These are phyloP conservation scores for Glaucopsyche alexis DNA, from an alignment of 2,888 invertebrate species.

Conservation along the genomic window DNA sequence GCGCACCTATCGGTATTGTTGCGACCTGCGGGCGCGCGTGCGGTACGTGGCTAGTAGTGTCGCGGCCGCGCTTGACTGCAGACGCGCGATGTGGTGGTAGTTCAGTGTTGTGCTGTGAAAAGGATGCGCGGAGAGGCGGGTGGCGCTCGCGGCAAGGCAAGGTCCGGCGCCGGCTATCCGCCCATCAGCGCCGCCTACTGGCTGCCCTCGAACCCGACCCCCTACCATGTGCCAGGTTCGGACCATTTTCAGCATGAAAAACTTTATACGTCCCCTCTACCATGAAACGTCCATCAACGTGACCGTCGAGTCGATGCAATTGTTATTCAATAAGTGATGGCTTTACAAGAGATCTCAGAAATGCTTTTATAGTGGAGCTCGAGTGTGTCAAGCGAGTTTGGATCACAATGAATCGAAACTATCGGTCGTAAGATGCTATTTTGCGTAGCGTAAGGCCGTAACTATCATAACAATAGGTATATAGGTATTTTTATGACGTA, in stretches of 20 bases:
- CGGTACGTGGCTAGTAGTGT: slow-evolving; percentile 57
- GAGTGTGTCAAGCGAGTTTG: slow-evolving; percentile 2
- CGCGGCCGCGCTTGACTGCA: slow-evolving; percentile 69
- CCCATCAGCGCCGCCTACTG: slow-evolving; percentile 91
- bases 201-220: slow-evolving; percentile 89
- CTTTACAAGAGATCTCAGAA: slow-evolving; percentile 2
- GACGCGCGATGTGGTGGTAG: slow-evolving; percentile 67
- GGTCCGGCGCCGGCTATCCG: slow-evolving; percentile 81
- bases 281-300: slow-evolving; percentile 10
- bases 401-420: slow-evolving; percentile 2
- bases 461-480: slow-evolving; percentile 11
- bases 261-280: neutral
- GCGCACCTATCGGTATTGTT: slow-evolving; percentile 61
- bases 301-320: slow-evolving; percentile 8
- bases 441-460: slow-evolving; percentile 13
- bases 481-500: slow-evolving; percentile 10
- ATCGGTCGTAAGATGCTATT: slow-evolving; percentile 11
- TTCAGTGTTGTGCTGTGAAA: slow-evolving; percentile 61
- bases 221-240: slow-evolving; percentile 92
- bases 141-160: slow-evolving; percentile 65
- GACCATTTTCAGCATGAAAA: neutral
- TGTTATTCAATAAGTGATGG: slow-evolving; percentile 11
- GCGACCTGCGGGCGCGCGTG: slow-evolving; percentile 34
- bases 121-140: slow-evolving; percentile 77
- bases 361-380: neutral